Percentiles rank a stretch among this genome's conserved stretches.
phyloP scores from a whole-genome alignment of 2,797 vertebrate genomes.

The Falco berigora region DNA sequence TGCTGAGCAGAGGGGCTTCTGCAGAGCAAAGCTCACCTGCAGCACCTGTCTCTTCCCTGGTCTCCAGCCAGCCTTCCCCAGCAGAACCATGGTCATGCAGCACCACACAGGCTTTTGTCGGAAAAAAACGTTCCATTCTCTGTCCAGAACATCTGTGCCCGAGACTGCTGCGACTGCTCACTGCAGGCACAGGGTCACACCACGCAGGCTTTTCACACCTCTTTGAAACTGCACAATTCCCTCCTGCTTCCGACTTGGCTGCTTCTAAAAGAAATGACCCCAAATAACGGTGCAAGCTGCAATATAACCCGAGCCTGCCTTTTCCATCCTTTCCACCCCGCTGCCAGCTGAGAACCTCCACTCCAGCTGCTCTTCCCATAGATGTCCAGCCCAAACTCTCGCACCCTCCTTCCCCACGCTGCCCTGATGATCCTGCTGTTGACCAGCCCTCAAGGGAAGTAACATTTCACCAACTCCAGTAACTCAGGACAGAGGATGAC shows the following conservation, averaged over 20 bases:
- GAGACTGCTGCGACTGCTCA: fast-evolving
- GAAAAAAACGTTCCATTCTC: background rate
- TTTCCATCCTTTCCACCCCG: background rate
- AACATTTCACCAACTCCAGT: background rate
- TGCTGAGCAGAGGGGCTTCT: background rate
- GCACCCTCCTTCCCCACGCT: background rate
- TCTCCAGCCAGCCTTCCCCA: background rate
- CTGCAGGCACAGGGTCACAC: background rate
- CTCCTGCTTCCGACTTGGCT: background rate
- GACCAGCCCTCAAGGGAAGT: background rate
- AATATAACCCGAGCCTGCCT: background rate
- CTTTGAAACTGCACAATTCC: background rate
- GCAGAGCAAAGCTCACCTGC: background rate
- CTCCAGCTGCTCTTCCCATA: background rate
- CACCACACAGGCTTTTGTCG: fast-evolving
- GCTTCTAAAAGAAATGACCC: background rate
- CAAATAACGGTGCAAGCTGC: background rate
- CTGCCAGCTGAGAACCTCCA: background rate
- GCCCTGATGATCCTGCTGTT: background rate
- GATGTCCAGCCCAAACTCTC: background rate
- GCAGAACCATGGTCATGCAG: fast-evolving
- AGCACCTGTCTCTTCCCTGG: background rate
- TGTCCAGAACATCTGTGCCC: background rate
- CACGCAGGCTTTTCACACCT: background rate
- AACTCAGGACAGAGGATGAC: background rate